These are phyloP conservation scores for Argynnis bischoffii DNA, from an alignment of 2,888 invertebrate genomes.

Conservation along the genomic window DNA sequence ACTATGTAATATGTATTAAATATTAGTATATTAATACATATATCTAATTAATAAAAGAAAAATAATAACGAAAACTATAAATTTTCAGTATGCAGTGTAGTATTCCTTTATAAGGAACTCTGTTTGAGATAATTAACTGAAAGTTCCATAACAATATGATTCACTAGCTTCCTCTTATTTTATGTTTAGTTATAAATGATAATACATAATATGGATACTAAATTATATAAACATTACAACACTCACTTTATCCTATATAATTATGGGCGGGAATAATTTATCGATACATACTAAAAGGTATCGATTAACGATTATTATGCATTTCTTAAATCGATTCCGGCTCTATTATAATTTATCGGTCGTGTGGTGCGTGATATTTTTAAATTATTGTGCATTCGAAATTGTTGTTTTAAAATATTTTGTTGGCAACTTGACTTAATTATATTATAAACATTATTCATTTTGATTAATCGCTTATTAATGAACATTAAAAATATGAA, in stretches of 20 bases:
- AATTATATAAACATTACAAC: background rate
- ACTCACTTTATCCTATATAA: background rate
- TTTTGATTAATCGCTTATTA: constrained; percentile 1
- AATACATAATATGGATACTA: background rate
- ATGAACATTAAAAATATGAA: too few species aligned
- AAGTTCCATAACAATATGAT: too few species aligned
- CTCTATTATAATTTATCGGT: constrained; percentile 11
- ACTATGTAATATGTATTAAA: too few species aligned
- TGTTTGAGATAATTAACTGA: too few species aligned
- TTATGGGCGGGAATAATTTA: constrained; percentile 4
- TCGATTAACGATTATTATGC: constrained; percentile 2
- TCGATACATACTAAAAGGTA: constrained; percentile 4
- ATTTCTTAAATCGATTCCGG: constrained; percentile 8
- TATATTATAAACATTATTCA: constrained; percentile 6
- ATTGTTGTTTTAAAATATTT: background rate
- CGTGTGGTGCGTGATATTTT: background rate
- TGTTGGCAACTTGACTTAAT: background rate
- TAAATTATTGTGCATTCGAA: background rate
- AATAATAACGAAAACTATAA: too few species aligned
- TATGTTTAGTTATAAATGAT: background rate
- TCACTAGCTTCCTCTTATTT: too few species aligned
- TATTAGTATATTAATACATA: too few species aligned
- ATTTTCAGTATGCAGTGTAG: too few species aligned
- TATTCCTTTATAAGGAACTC: too few species aligned
- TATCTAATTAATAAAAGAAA: too few species aligned